Conservation (phyloP, 2,888 invertebrate species). For the Acanthopleura granulata region DNA sequence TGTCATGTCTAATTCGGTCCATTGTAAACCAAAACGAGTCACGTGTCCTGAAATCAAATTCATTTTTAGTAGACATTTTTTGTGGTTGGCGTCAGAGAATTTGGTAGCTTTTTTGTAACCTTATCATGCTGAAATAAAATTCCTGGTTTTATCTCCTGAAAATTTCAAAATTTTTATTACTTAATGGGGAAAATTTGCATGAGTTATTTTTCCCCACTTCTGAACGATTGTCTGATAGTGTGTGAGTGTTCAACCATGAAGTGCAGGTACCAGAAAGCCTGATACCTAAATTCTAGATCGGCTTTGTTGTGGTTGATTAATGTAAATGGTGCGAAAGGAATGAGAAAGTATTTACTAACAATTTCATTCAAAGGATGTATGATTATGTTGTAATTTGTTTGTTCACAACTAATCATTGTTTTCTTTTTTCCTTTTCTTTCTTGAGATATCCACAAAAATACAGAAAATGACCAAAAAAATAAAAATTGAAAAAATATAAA, state of each 20-base stretch:
- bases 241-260: too few relatives aligned
- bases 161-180: too few relatives aligned
- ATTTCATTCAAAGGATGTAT: too few relatives aligned
- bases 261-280: too few relatives aligned
- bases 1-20: conserved; percentile 2
- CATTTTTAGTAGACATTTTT: background rate
- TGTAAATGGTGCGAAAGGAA: too few relatives aligned
- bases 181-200: too few relatives aligned
- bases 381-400: background rate
- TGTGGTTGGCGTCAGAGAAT: conserved; percentile 16
- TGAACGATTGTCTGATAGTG: too few relatives aligned
- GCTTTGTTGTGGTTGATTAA: too few relatives aligned
- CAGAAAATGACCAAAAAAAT: background rate
- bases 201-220: too few relatives aligned
- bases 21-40: conserved; percentile 13
- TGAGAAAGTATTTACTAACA: too few relatives aligned
- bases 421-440: conserved; percentile 3
- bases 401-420: background rate
- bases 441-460: background rate
- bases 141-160: background rate
- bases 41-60: conserved; percentile 16
- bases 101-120: conserved; percentile 3
- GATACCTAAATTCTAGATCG: too few relatives aligned
- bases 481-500: background rate
- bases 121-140: conserved; percentile 17